phyloP scores from a whole-genome alignment of 64 coral and sea anemone genomes.

The Anthopleura sola region DNA sequence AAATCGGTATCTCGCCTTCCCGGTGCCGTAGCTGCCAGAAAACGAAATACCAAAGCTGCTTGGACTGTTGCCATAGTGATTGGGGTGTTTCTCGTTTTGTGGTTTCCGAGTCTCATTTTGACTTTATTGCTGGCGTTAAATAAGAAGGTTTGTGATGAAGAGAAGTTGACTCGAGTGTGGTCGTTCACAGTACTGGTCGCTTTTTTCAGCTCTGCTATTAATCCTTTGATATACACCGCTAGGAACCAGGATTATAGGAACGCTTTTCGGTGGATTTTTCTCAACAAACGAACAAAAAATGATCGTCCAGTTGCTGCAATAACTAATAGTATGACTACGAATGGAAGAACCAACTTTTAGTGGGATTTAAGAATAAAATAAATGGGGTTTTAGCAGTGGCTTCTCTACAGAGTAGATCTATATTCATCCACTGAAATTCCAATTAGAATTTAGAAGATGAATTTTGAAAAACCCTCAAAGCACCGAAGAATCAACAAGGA shows the following conservation, averaged over 20 bases:
- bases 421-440: no score
- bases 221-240: slow-evolving; percentile 7
- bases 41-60: slow-evolving; percentile 18
- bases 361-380: not conserved
- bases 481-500: no score
- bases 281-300: not conserved
- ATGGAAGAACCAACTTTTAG: not conserved
- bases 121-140: not conserved
- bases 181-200: slow-evolving; percentile 7
- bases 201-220: slow-evolving; percentile 1
- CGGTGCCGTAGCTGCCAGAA: not conserved
- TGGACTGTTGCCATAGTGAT: slow-evolving; percentile 16
- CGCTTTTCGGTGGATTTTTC: not conserved
- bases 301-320: not conserved
- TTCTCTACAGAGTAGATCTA: no score
- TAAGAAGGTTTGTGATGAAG: not conserved
- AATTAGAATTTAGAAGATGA: no score
- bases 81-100: not conserved
- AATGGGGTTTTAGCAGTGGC: no score
- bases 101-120: not conserved
- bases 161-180: slow-evolving; percentile 4
- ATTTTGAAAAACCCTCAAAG: no score
- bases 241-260: slow-evolving; percentile 10
- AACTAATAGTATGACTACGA: not conserved
- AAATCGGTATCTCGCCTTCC: not conserved